These are phyloP conservation scores for Noctua janthe DNA, from an alignment of 2,888 invertebrate genomes.

Conservation along the genomic window DNA sequence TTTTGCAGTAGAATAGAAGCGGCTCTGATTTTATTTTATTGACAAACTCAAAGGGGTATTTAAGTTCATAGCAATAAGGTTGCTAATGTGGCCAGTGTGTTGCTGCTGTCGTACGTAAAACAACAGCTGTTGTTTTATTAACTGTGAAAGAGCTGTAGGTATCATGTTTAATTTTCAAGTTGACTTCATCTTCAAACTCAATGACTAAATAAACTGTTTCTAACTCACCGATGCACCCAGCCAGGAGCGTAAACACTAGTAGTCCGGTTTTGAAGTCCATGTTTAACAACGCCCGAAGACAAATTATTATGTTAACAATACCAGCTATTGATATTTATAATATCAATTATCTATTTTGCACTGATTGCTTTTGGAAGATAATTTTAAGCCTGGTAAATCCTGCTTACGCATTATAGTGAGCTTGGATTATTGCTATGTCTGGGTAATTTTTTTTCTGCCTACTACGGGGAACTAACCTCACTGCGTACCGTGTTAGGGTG, in stretches of 20 bases:
- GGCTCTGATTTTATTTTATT: neutral
- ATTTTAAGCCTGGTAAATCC: neutral
- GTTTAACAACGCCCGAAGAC: conserved; percentile 44
- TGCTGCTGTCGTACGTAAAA: neutral
- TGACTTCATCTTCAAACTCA: too few species aligned
- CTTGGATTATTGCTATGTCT: neutral
- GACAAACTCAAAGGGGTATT: neutral
- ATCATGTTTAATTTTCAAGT: too few species aligned
- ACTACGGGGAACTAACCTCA: too few species aligned
- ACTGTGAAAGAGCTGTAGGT: neutral
- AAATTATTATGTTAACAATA: neutral
- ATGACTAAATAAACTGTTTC: neutral
- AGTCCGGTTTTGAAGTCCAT: conserved; percentile 66
- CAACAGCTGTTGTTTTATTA: neutral
- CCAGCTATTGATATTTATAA: neutral
- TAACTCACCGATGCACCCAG: conserved; percentile 72
- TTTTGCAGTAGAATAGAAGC: neutral
- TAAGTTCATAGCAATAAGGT: neutral
- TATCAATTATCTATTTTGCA: neutral
- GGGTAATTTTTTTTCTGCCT: neutral
- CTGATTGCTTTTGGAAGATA: neutral
- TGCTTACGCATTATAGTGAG: neutral
- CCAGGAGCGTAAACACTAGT: conserved; percentile 67
- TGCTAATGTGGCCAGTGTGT: neutral
- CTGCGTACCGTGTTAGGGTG: too few species aligned